Evolutionary conservation across 2,113 vertebrate species (phyloP).

Genomic region (Anser brachyrhynchus): DNA sequence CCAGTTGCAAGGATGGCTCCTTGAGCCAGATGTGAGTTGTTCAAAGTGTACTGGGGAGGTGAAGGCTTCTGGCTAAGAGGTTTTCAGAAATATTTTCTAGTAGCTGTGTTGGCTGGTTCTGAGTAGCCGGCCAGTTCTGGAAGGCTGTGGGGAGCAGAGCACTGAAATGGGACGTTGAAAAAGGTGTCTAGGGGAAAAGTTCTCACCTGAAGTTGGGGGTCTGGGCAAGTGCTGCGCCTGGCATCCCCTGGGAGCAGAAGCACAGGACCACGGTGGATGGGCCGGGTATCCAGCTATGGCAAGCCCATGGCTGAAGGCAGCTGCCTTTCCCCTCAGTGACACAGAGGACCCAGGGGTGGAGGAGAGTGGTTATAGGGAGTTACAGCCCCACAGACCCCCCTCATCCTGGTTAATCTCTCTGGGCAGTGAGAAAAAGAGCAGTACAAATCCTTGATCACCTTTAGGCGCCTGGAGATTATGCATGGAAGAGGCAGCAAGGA

Average conservation of each 20-base stretch:
- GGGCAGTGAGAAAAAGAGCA: background rate
- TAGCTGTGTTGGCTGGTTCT: background rate
- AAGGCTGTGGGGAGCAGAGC: background rate
- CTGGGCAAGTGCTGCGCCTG: background rate
- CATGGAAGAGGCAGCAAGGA: background rate
- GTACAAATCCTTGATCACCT: background rate
- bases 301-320: background rate
- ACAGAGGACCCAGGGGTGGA: background rate
- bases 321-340: background rate
- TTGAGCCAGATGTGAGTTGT: background rate
- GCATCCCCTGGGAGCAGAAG: background rate
- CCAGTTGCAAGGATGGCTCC: background rate
- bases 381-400: background rate
- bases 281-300: background rate
- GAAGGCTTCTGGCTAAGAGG: background rate
- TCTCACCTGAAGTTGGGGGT: background rate
- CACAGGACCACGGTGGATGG: background rate
- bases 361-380: background rate
- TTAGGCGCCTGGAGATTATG: background rate
- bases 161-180: background rate
- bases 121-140: background rate
- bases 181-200: background rate
- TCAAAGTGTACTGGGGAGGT: background rate
- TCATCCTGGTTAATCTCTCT: background rate
- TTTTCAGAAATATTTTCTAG: background rate